A percentile compares a stretch with the other conserved stretches of the same genome.
These are phyloP conservation scores for crab-eating macaque (Macaca fascicularis) DNA, from an alignment of 2,113 vertebrate species.

Conservation along the genomic window DNA sequence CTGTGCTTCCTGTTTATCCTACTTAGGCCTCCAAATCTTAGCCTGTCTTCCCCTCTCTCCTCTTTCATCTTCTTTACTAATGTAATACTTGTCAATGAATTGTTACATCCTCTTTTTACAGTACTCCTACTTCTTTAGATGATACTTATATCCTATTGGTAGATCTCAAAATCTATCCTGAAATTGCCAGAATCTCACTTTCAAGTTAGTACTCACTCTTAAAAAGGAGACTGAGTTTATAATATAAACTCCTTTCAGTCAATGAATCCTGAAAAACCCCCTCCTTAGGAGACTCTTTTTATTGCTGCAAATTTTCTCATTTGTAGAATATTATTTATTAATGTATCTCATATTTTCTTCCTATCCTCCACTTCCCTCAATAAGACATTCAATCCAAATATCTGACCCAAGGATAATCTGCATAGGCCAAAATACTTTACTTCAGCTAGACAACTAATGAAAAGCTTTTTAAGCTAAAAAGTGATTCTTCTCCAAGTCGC, in stretches of 20 bases:
- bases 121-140: not conserved
- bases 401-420: not conserved
- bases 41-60: not conserved
- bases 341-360: not conserved
- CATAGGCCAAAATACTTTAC: not conserved
- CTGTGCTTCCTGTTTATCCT: not conserved
- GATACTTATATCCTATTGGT: not conserved
- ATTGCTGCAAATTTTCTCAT: not conserved
- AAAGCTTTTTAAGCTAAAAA: not conserved
- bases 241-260: not conserved
- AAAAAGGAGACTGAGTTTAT: not conserved
- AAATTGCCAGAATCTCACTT: not conserved
- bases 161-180: not conserved
- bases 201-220: not conserved
- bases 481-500: not conserved
- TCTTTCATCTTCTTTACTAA: not conserved
- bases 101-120: not conserved
- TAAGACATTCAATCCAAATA: not conserved
- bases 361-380: not conserved
- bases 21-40: not conserved
- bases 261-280: not conserved
- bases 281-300: not conserved
- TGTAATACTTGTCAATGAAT: not conserved
- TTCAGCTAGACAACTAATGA: not conserved
- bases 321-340: not conserved